Evolutionary conservation across 1,140 invertebrate genomes (phyloP), one percentile per base, ranked within the genome.

Genomic region (Brachionus plicatilis): DNA sequence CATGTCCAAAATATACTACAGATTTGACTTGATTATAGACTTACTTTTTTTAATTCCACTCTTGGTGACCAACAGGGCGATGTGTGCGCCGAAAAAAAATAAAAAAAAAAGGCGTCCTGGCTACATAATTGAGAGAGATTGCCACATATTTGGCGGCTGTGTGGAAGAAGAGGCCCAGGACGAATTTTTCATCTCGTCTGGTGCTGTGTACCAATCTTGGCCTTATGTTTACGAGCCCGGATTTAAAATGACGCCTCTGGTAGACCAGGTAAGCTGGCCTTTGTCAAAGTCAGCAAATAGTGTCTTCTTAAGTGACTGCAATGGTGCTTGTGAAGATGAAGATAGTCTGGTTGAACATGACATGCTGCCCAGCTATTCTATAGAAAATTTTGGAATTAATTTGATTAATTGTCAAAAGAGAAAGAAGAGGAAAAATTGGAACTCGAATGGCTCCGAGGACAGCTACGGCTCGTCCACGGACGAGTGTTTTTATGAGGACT

Each of bases 181-280:
- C 45, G 76, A 80, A 20, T 80, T 80, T 65, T 80, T 80, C 53
- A 80, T 80, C 24, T 60, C 50, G 14, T 80, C 76, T 56, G 76
- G 76, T 20, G 76, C 76, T n/a, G 76, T 80, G 14, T 80, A 80
- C 29, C 76, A 80, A 41, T 80, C 76, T 17, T 80, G 76, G 76
- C 76, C 76, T 14, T 80, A 80, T 53, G 47, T 80, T 37, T 80
- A 60, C 41, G 76, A 80, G 45, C 76, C 76, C 14, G 76, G 76
- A 33, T 80, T 41, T 41, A 56, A 41, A 56, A 56, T 80, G 50
- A 60, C 50, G 11, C 76, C 76, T 11, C 17, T 65, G 20, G 41
- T 80, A 14, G 76, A 80, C 9, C 20, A 14, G 3, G 24, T 80
- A n/a, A 27, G 53, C 27, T 65, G 56, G 76, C 76, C 76, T 5